phyloP scores from a whole-genome alignment of 2,113 vertebrate species.

The Alethe diademata region DNA sequence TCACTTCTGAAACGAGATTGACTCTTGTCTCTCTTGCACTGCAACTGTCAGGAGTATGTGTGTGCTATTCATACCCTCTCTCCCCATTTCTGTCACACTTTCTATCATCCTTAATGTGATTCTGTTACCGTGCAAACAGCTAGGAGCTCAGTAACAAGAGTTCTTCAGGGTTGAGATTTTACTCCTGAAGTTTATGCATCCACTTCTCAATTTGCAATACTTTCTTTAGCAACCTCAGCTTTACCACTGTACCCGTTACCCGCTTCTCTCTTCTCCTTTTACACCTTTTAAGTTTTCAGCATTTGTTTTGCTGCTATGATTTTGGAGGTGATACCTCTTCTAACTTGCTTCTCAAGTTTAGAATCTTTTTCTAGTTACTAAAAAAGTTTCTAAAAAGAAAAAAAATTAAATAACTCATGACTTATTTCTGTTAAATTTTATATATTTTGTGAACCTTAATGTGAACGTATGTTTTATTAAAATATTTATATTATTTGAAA shows the following conservation, averaged over 20 bases:
- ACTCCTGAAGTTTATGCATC: neutral
- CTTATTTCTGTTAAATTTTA: slow-evolving; percentile 39
- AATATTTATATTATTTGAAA: slow-evolving; percentile 79
- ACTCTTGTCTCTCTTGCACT: neutral
- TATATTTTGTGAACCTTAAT: slow-evolving; percentile 63
- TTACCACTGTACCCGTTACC: neutral
- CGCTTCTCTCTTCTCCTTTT: neutral
- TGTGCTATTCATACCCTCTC: neutral
- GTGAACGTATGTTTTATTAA: slow-evolving; percentile 64
- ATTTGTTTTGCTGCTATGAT: slow-evolving; percentile 52
- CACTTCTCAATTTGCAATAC: neutral
- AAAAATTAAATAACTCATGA: neutral
- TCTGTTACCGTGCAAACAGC: neutral
- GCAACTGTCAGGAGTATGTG: neutral
- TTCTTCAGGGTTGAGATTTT: neutral
- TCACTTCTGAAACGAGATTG: neutral
- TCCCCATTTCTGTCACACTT: neutral
- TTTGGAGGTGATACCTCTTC: neutral
- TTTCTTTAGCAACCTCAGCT: neutral
- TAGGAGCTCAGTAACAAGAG: neutral
- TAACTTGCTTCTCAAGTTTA: slow-evolving; percentile 19
- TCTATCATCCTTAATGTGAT: neutral
- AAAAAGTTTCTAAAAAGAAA: neutral
- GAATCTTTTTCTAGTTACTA: slow-evolving; percentile 1
- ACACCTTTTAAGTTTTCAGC: neutral